Base-by-base conservation (phyloP, 1,140 invertebrate species). In the Macrocentrus cingulum region DNA sequence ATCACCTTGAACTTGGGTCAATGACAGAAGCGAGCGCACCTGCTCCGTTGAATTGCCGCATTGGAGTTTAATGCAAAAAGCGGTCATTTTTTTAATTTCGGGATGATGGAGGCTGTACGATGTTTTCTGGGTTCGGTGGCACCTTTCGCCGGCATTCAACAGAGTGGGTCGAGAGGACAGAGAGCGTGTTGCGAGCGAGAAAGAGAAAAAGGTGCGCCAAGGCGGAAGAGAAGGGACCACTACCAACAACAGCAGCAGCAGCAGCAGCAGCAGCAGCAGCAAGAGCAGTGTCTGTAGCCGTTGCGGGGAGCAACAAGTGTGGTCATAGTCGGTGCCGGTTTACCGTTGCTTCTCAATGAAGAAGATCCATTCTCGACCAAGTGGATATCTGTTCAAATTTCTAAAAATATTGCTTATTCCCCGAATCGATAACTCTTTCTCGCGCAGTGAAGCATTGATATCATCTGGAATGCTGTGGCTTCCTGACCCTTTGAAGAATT, bases 261-360 rank as follows among this genome's bases (percentile, higher is more conserved):
- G n/a, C n/a, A n/a, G n/a, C n/a, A n/a, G n/a, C n/a, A n/a, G n/a
- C n/a, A n/a, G n/a, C n/a, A n/a, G n/a, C n/a, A n/a, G n/a, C n/a
- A 34, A 13, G 23, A 3, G 49, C n/a, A 23, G 54, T 48, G 25
- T 29, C 19, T 29, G 42, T 46, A 22, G 29, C 49, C 15, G 34
- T 39, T 39, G 48, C 39, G 23, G 16, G 44, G 42, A 29, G 29
- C 36, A 29, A 57, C 32, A 25, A 48, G 41, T 55, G 23, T 55
- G 41, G 25, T 63, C 61, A 69, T 72, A 71, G 75, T 76, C 69
- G 75, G 76, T 76, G 75, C 68, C 74, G 67, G 64, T 66, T 67
- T 77, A 79, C 76, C 76, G 76, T 79, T 79, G 72, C 60, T 71
- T 66, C 66, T 70, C 70, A 75, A 76, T 75, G 75, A 68, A 66